Percentiles rank a stretch among this genome's conserved stretches.
Conservation (phyloP, 2,888 invertebrate species). For the Tetragonisca angustula region DNA sequence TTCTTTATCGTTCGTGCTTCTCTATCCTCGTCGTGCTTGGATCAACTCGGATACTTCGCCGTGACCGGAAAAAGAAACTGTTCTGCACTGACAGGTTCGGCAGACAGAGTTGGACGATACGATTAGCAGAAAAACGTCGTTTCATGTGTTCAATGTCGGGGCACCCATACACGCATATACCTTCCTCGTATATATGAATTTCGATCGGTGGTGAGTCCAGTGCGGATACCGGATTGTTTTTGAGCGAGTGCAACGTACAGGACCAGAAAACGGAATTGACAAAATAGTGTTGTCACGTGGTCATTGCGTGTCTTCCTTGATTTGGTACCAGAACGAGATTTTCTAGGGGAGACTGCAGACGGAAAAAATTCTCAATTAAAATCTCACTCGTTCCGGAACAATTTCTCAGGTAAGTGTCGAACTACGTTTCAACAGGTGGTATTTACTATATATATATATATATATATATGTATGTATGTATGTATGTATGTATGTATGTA, state of each 20-base stretch:
- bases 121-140: slow-evolving; percentile 1
- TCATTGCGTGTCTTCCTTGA: not conserved
- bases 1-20: slow-evolving; percentile 12
- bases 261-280: slow-evolving; percentile 2
- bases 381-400: not conserved
- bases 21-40: slow-evolving; percentile 13
- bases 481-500: not conserved
- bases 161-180: not conserved
- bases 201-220: not conserved
- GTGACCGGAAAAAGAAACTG: slow-evolving; percentile 29
- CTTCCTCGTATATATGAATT: not conserved
- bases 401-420: slow-evolving; percentile 57
- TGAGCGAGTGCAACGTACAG: slow-evolving; percentile 21
- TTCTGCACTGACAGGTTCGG: slow-evolving; percentile 14
- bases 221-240: slow-evolving; percentile 21
- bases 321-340: not conserved
- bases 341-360: not conserved
- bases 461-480: not conserved
- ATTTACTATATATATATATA: slow-evolving; percentile 11
- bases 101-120: slow-evolving; percentile 5
- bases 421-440: slow-evolving; percentile 62
- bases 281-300: slow-evolving; percentile 43
- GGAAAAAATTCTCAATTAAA: not conserved
- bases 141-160: slow-evolving; percentile 9
- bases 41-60: slow-evolving; percentile 14